Evolutionary conservation across 1,140 invertebrate species (phyloP).

Genomic region (Thaumatotibia leucotreta): DNA sequence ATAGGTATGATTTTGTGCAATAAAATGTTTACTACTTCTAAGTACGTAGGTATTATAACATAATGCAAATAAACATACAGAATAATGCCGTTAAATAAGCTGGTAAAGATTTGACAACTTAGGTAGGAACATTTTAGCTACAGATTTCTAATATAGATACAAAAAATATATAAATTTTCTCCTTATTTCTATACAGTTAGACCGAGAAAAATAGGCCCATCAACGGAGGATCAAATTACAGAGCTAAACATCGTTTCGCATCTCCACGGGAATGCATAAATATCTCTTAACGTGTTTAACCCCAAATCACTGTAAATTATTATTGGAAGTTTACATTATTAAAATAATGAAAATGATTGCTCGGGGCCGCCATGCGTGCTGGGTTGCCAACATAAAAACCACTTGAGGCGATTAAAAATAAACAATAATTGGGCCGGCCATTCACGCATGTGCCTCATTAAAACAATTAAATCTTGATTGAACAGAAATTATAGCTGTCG

Average conservation of each 20-base stretch:
- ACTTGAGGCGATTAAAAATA: constrained; percentile 76
- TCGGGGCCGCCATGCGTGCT: constrained; percentile 64
- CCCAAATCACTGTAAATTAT: constrained; percentile 64
- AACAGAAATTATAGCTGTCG: constrained; percentile 77
- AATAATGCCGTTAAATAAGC: too few species aligned
- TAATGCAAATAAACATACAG: too few species aligned
- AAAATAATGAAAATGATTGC: constrained; percentile 76
- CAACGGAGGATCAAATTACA: constrained; percentile 58
- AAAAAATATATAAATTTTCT: not conserved
- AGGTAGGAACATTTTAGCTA: not conserved
- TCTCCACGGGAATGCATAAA: constrained; percentile 63
- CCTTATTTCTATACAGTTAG: not conserved
- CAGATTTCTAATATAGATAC: not conserved
- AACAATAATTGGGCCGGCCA: constrained; percentile 75
- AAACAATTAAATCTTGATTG: constrained; percentile 77
- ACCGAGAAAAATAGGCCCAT: constrained; percentile 30
- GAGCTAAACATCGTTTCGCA: constrained; percentile 47
- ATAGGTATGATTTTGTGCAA: too few species aligned
- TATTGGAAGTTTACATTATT: constrained; percentile 76
- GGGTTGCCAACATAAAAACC: constrained; percentile 72
- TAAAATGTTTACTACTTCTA: too few species aligned
- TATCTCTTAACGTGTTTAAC: constrained; percentile 61
- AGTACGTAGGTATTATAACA: too few species aligned
- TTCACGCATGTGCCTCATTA: constrained; percentile 76
- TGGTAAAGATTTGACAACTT: too few species aligned